Evolutionary conservation across 2,888 invertebrate species (phyloP), one percentile per base, ranked within the genome.

Genomic region (Horisme vitalbata): DNA sequence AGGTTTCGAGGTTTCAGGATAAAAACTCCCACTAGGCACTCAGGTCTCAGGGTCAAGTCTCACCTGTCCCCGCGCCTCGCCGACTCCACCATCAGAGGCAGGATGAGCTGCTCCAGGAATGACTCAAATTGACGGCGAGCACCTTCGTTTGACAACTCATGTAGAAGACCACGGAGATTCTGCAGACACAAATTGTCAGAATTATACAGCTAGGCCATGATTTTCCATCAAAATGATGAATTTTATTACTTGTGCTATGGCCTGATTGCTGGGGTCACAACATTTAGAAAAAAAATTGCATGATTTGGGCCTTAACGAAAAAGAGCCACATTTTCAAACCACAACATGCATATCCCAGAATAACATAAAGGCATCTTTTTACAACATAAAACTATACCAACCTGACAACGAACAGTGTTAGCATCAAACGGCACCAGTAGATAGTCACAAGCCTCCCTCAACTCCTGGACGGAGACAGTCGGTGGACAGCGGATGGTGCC

Each of bases 141-240:
- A n/a, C 99, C 99, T 81, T 99, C 99, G 86, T 99, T 99, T 28
- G 98, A 98, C 35, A 99, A 89, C 85, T 99, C 99, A 84, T 99
- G 99, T 43, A 99, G 92, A 39, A 99, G 92, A 36, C 98, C 99
- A 66, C 99, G 93, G 55, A 99, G 93, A 90, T 99, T 99, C 92
- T 98, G 95, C 50, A 59, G 13, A 32, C 4, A 26, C 6, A 24
- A 18, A 4, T 8, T 6, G 13, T 7, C 1, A 14, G 10, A 14
- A 4, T 6, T 11, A 26, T 26, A 5, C 18, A 18, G 18, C 6
- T 18, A 5, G 4, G 6, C 1, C 6, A 18, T 5, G 18, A 18
- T 18, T n/a, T n/a, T n/a, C n/a, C n/a, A n/a, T n/a, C n/a, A n/a
- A n/a, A n/a, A n/a, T n/a, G n/a, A n/a, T n/a, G n/a, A n/a, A n/a